Base-by-base conservation (phyloP, 2,797 vertebrate species). In the Pangasius larnaudii region DNA sequence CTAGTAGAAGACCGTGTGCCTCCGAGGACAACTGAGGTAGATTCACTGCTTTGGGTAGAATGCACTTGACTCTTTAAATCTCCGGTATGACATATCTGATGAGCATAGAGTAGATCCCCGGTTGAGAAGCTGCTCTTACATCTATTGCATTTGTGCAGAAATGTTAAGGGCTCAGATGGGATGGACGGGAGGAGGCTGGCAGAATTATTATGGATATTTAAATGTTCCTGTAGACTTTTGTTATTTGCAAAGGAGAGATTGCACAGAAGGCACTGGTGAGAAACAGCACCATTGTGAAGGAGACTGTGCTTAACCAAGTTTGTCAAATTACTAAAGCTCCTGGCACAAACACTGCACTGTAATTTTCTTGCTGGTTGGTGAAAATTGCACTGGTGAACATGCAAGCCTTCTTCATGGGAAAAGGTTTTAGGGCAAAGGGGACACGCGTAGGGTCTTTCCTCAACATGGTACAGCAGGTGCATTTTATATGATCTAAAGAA, bases 391-490 rank as follows among this genome's bases (percentile, higher is more conserved):
- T 63, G 58, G 33, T 82, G 80, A 46, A n/a, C 39, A 63, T 63
- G 58, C 59, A 82, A 82, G 27, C 10, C 80, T 46, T 61, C 56
- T 82, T 63, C 59, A 30, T 18, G 3, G 24, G 59, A 14, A 82
- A 82, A 63, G 36, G 59, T 63, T 63, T 46, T 39, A 24, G 58
- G 24, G 58, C 36, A 82, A 63, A 93, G 61, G 0, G 90, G 88
- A 87, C 91, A 92, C 27, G 86, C 72, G 24, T 89, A 90, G 1
- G 92, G 90, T 36, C 83, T 89, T 77, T 90, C 89, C 7, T 89
- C 56, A 1, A 86, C 89, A 80, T 94, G 94, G 59, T 89, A 88
- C 36, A 85, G 87, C 89, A 94, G 84, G 84, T 94, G 93, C 61
- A 91, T 89, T 87, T 88, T 82, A 63, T 92, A 93, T 5, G 89